Evolutionary conservation across 2,888 invertebrate species (phyloP).

Genomic region (Sarcophaga caerulescens): DNA sequence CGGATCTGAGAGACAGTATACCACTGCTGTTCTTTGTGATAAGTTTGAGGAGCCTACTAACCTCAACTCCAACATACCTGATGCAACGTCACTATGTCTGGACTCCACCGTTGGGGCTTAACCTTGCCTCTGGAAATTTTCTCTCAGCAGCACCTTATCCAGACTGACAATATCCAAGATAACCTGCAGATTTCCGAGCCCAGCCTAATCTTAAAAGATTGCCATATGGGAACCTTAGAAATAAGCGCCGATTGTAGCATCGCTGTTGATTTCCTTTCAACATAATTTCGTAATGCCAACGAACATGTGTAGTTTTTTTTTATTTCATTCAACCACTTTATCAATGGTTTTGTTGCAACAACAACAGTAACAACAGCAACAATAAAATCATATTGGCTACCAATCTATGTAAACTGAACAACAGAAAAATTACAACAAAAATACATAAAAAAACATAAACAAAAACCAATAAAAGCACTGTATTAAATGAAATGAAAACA

Average conservation of each 20-base stretch:
- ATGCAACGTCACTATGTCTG: too few species aligned
- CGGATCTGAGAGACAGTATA: too few species aligned
- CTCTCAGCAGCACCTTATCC: too few species aligned
- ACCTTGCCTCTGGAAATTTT: too few species aligned
- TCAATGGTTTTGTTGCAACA: constrained; percentile 58
- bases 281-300: background rate
- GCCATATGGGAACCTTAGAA: background rate
- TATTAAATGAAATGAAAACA: too few species aligned
- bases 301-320: constrained; percentile 26
- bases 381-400: constrained; percentile 60
- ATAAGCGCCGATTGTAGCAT: background rate
- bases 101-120: too few species aligned
- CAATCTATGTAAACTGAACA: constrained; percentile 44
- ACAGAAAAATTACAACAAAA: constrained; percentile 5
- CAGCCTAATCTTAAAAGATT: background rate
- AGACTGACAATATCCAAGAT: background rate
- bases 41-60: too few species aligned
- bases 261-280: background rate
- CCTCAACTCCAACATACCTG: too few species aligned
- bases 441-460: background rate
- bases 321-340: constrained; percentile 38
- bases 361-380: constrained; percentile 19
- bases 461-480: constrained; percentile 24
- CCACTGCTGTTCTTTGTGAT: too few species aligned
- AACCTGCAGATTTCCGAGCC: background rate